Conservation (phyloP, 2,113 vertebrate species). For the Tenebrosternarchus preto region DNA sequence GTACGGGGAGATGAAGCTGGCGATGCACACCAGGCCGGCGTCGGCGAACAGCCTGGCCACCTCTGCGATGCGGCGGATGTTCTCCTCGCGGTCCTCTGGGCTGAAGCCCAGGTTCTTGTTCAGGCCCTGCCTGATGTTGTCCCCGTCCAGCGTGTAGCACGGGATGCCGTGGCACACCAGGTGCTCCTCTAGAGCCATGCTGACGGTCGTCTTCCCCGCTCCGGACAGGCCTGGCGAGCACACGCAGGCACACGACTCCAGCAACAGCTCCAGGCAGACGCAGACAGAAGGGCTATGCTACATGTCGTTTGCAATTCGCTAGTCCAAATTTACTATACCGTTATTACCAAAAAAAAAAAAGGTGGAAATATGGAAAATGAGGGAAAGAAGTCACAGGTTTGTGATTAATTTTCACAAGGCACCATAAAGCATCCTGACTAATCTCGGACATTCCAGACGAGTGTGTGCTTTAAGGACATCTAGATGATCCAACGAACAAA, state of each 20-base stretch:
- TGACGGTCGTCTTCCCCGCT: constrained; percentile 96
- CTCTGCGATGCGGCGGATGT: constrained; percentile 94
- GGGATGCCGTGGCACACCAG: constrained; percentile 96
- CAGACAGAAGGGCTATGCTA: too few relatives aligned
- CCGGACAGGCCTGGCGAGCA: constrained; percentile 84
- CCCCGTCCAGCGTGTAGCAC: constrained; percentile 94
- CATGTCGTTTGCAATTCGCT: too few relatives aligned
- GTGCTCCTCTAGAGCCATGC: constrained; percentile 97
- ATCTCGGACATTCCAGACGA: too few relatives aligned
- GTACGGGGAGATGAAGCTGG: constrained; percentile 97
- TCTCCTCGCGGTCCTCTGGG: constrained; percentile 95
- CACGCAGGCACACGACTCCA: not conserved
- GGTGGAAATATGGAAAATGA: too few relatives aligned
- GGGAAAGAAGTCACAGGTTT: too few relatives aligned
- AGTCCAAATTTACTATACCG: too few relatives aligned
- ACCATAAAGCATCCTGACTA: too few relatives aligned
- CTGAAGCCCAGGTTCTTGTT: constrained; percentile 97
- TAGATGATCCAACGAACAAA: too few relatives aligned
- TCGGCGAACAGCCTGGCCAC: constrained; percentile 97
- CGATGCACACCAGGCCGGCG: constrained; percentile 93
- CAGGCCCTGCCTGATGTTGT: constrained; percentile 96
- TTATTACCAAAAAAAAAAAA: too few relatives aligned
- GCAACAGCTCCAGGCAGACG: too few relatives aligned
- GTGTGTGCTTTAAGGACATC: too few relatives aligned
- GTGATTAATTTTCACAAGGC: too few relatives aligned